Evolutionary conservation across 2,888 invertebrate species (phyloP), one percentile per base, ranked within the genome.

Genomic region (Drosophila anomelani): DNA sequence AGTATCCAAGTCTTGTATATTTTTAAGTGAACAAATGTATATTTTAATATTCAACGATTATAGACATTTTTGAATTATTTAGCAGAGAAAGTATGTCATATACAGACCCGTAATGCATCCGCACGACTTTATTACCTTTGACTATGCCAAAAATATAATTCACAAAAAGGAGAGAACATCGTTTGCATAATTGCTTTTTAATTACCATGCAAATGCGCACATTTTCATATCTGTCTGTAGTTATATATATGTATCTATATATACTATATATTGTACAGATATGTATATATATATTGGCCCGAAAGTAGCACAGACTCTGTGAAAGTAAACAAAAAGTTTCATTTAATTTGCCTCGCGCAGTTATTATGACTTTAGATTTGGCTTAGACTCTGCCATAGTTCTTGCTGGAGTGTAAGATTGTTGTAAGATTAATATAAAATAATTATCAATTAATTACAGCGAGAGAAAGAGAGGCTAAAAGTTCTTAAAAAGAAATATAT

Each of bases 131-230:
- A 51, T 56, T 55, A 26, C 20, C 68, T 68, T 68, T 64, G 43
- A 59, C 36, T 36, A 29, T 38, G 41, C 43, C 63, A 34, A 61
- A 59, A 63, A 17, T 49, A 60, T 44, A 77, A 54, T 51, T 63
- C 61, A 62, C 62, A 64, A 26, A 58, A 64, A 44, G 32, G 32
- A 51, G 32, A 51, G 63, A 71, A 66, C 55, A 72, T 81, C 70
- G 62, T 73, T 76, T 73, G 79, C 82, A 85, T 81, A 85, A 80
- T 80, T 85, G 80, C 70, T 81, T 80, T 85, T 80, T 79, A 80
- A 80, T 85, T 76, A 79, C 76, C 76, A 61, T 56, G 56, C 38
- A 59, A 51, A 58, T 26, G 38, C 39, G 59, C 43, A 57, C 17
- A 53, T 58, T 53, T 43, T 61, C 36, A 64, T 41, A 36, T 29